A percentile compares a stretch with the other conserved stretches of the same genome.
These are phyloP conservation scores for Thecocarcelia acutangulata DNA, from an alignment of 2,888 invertebrate genomes.

Conservation along the genomic window DNA sequence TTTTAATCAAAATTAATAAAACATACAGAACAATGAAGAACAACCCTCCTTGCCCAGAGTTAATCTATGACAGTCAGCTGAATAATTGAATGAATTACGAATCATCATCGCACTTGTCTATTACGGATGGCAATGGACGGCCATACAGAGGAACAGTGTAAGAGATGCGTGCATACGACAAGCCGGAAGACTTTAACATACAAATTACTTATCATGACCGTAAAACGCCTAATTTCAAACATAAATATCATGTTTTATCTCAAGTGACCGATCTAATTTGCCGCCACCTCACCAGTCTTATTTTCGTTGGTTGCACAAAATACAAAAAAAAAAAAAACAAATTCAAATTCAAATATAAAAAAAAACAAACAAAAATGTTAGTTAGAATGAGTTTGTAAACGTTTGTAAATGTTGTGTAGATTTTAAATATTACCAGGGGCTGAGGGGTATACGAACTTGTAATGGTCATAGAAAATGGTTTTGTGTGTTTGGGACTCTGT, in stretches of 20 bases:
- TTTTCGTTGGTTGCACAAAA: slow-evolving; percentile 11
- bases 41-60: slow-evolving; percentile 1
- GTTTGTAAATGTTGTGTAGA: slow-evolving; percentile 18
- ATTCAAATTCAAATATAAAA: not conserved
- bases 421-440: not conserved
- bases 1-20: slow-evolving; percentile 35
- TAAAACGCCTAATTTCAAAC: slow-evolving; percentile 80
- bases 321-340: too few relatives aligned
- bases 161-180: slow-evolving; percentile 42
- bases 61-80: slow-evolving; percentile 45
- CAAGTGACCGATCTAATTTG: slow-evolving; percentile 75
- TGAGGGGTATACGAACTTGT: slow-evolving; percentile 49
- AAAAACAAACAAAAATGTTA: slow-evolving; percentile 34
- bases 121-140: slow-evolving; percentile 12
- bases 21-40: not conserved
- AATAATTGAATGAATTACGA: slow-evolving; percentile 62
- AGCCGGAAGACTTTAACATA: slow-evolving; percentile 53
- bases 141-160: not conserved
- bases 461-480: slow-evolving; percentile 46
- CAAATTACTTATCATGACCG: slow-evolving; percentile 79
- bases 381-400: slow-evolving; percentile 33
- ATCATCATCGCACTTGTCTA: slow-evolving; percentile 66
- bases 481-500: slow-evolving; percentile 17
- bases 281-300: slow-evolving; percentile 48
- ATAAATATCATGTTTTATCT: slow-evolving; percentile 78